These are phyloP conservation scores for Drosophila hydei DNA, from an alignment of 1,140 invertebrate species.

Conservation along the genomic window DNA sequence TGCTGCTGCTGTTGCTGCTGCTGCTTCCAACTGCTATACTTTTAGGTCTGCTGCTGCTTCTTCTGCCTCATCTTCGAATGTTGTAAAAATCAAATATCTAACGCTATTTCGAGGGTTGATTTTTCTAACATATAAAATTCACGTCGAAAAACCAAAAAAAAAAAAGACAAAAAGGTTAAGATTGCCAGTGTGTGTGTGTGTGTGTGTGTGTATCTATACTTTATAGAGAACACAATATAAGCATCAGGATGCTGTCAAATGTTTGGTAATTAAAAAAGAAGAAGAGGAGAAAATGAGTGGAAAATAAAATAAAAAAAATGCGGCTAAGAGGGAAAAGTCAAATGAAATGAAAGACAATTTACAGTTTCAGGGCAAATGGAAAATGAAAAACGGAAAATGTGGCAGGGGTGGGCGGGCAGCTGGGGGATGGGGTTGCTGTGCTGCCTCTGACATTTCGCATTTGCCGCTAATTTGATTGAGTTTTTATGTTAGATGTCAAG, in stretches of 20 bases:
- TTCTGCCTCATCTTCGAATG: constrained; percentile 5
- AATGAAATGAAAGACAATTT: constrained; percentile 46
- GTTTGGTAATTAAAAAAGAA: constrained; percentile 74
- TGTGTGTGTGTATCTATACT: constrained; percentile 36
- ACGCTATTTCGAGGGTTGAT: constrained; percentile 66
- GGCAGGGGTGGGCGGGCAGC: background rate
- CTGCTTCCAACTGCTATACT: constrained; percentile 21
- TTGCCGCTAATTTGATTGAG: constrained; percentile 75
- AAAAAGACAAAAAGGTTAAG: constrained; percentile 71
- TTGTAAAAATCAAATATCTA: constrained; percentile 71
- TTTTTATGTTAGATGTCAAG: constrained; percentile 73
- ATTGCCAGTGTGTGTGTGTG: constrained; percentile 23
- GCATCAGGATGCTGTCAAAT: constrained; percentile 80
- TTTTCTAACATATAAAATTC: constrained; percentile 33
- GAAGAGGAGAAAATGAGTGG: constrained; percentile 11
- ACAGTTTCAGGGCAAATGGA: constrained; percentile 40
- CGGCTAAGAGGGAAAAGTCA: constrained; percentile 12
- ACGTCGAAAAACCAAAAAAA: constrained; percentile 17
- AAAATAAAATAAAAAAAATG: constrained; percentile 7
- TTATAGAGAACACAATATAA: constrained; percentile 62
- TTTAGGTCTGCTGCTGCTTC: background rate
- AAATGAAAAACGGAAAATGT: background rate
- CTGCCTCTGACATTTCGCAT: constrained; percentile 29
- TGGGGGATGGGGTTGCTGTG: background rate
- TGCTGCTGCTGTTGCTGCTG: constrained; percentile 31